Evolutionary conservation across 2,797 vertebrate species (phyloP).

Genomic region (Galaxias olidus): DNA sequence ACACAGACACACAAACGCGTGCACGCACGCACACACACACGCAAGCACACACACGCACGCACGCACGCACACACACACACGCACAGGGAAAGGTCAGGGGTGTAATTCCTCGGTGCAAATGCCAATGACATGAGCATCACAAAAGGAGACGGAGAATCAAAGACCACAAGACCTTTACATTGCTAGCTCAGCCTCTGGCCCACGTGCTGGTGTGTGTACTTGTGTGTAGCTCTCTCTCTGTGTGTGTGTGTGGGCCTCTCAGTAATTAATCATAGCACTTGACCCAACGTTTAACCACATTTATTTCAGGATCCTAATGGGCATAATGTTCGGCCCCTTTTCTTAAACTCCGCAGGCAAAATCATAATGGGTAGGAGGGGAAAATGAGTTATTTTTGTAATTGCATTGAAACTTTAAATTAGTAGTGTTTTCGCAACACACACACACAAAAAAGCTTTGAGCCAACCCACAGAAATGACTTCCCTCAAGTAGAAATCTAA

Average conservation of each 20-base stretch:
- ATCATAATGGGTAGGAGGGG: no score
- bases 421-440: background rate
- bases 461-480: slow-evolving; percentile 45
- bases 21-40: background rate
- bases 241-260: no score
- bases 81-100: slow-evolving; percentile 56
- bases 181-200: no score
- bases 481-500: slow-evolving; percentile 52
- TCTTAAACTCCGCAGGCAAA: no score
- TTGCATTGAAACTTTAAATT: no score
- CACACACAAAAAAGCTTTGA: slow-evolving; percentile 2
- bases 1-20: background rate
- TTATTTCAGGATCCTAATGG: no score
- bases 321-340: no score
- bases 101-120: slow-evolving; percentile 52
- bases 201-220: no score
- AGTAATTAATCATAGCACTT: no score
- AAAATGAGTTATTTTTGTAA: no score
- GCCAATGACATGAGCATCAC: slow-evolving; percentile 36
- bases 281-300: no score
- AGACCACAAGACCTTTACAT: slow-evolving; percentile 38
- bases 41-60: background rate
- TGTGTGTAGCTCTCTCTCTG: no score
- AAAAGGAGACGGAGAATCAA: slow-evolving; percentile 39
- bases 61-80: slow-evolving; percentile 11